phyloP scores from a whole-genome alignment of 2,888 invertebrate species.

The Epistrophella euchroma region DNA sequence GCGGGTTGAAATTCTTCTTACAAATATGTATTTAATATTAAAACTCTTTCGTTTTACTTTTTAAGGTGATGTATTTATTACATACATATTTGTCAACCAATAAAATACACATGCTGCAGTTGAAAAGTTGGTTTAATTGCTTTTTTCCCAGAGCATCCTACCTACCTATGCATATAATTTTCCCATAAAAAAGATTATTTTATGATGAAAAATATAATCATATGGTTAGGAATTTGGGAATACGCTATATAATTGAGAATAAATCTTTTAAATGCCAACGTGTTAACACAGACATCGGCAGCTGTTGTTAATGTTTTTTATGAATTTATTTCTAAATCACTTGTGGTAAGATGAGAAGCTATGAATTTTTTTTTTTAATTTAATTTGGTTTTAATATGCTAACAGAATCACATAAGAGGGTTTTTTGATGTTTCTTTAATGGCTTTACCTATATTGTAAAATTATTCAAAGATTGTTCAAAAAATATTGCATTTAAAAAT shows the following conservation, averaged over 20 bases:
- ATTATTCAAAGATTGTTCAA: no score
- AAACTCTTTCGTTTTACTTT: conserved; percentile 11
- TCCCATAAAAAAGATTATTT: conserved; percentile 1
- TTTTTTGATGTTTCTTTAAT: no score
- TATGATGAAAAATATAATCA: not conserved
- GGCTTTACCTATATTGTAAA: no score
- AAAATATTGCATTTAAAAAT: no score
- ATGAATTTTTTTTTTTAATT: not conserved
- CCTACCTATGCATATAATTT: not conserved
- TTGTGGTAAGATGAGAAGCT: not conserved
- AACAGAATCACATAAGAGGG: no score
- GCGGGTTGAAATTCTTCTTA: not conserved
- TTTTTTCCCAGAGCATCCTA: not conserved
- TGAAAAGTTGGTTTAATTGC: not conserved
- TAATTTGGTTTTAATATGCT: not conserved
- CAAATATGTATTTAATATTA: not conserved
- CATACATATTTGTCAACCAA: conserved; percentile 3
- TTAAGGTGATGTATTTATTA: not conserved
- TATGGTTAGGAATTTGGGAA: not conserved
- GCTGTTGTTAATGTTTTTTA: conserved; percentile 3
- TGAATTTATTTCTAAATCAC: not conserved
- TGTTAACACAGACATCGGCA: not conserved
- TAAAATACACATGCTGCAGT: conserved; percentile 19
- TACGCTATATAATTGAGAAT: not conserved
- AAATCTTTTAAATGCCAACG: not conserved